A percentile compares a stretch with the other conserved stretches of the same genome.
These are phyloP conservation scores for Cynopterus brachyotis DNA, from an alignment of 2,113 vertebrate genomes.

Conservation along the genomic window DNA sequence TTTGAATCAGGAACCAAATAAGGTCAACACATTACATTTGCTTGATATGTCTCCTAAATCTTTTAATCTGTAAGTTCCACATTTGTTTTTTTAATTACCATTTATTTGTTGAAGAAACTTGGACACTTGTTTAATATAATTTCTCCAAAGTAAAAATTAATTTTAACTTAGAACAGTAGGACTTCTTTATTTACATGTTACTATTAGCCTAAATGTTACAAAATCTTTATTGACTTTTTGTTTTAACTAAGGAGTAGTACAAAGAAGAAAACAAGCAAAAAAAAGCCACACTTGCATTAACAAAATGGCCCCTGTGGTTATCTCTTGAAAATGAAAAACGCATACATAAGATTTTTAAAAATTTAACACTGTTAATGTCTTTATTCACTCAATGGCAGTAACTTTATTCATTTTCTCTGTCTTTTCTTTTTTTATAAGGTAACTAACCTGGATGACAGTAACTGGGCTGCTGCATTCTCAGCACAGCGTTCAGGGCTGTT, in stretches of 20 bases:
- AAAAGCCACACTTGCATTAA: neutral
- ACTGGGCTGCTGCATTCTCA: constrained; percentile 88
- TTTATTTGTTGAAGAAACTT: constrained; percentile 14
- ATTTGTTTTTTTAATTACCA: neutral
- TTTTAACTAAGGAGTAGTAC: neutral
- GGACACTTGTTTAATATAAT: neutral
- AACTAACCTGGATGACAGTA: constrained; percentile 91
- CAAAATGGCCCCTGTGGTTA: neutral
- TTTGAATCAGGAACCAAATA: constrained; percentile 12
- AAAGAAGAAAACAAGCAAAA: neutral
- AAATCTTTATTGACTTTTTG: neutral
- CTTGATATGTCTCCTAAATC: neutral
- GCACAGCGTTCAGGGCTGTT: constrained; percentile 84
- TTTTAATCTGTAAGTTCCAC: neutral
- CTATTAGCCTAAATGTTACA: neutral
- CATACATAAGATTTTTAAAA: neutral
- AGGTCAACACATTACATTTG: neutral
- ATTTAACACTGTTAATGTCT: neutral
- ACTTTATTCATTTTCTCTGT: neutral
- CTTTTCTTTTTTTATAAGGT: constrained; percentile 50
- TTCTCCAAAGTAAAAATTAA: neutral
- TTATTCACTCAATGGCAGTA: neutral
- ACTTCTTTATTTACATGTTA: neutral
- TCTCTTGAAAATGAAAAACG: constrained; percentile 40
- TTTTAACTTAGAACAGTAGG: neutral